Base-by-base conservation (phyloP, 2,113 vertebrate genomes). In the Ophiodon elongatus region DNA sequence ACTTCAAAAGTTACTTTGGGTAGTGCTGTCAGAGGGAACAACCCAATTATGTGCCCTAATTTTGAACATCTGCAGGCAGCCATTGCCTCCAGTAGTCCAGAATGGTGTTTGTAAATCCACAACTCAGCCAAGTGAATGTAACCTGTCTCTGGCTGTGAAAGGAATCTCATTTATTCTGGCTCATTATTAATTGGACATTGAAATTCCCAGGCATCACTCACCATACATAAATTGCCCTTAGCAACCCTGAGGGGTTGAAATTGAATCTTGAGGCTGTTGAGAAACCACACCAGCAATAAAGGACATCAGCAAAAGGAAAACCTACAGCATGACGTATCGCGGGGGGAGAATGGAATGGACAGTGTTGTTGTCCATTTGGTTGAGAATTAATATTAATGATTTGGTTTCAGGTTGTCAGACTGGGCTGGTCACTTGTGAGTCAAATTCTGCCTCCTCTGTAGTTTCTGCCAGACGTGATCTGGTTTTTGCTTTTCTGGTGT, bases 141-240 rank as follows among this genome's bases (percentile, higher is more conserved):
- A 80, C 73, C 64, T 66, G 79, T 73, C 73, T 47, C 67, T 8
- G 9, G 33, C 65, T 86, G 35, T 41, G 63, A 82, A 60, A 31
- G 65, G 74, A 74, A 69, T 31, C 45, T 80, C 43, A 73, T 85
- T 92, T 78, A 88, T 85, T 88, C 85, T 39, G 27, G 27, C 57
- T 87, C 52, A 81, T 92, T 86, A 85, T 85, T 86, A 84, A 73
- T 74, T 33, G 56, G 43, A 62, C 31, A 87, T 93, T 91, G 70
- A 91, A 80, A 92, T 92, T 91, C 84, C 78, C 67, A 62, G 72
- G 73, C 78, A 80, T 90, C 65, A 54, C 76, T 87, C 73, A 21
- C 9, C 37, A n/a, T 41, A 70, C 83, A 85, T 79, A 67, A 74
- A 93, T 91, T 87, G 73, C 86, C 82, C 71, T 33, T 35, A 84